phyloP scores from a whole-genome alignment of 2,113 vertebrate genomes.

The Zosterops hypoxanthus region DNA sequence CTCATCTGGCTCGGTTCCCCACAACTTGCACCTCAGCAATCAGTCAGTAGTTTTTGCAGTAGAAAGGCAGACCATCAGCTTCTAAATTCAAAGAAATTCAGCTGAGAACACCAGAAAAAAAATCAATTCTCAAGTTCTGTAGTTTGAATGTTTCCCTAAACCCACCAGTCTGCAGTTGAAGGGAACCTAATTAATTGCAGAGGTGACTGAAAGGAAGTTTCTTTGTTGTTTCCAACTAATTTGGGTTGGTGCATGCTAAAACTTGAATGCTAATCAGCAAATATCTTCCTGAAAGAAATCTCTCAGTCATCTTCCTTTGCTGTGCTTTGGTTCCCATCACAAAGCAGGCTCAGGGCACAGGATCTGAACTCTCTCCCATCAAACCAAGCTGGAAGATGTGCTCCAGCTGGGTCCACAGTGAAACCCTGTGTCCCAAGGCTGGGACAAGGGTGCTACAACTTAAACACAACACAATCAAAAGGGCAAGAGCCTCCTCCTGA shows the following conservation, averaged over 20 bases:
- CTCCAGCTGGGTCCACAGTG: neutral
- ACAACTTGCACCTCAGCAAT: slow-evolving; percentile 29
- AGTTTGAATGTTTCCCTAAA: slow-evolving; percentile 29
- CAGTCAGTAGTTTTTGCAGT: slow-evolving; percentile 57
- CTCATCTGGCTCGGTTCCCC: neutral
- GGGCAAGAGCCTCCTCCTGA: neutral
- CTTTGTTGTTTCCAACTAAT: neutral
- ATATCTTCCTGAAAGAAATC: neutral
- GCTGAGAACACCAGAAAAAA: neutral
- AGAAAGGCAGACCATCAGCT: slow-evolving; percentile 27
- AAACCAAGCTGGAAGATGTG: neutral
- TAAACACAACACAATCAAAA: neutral
- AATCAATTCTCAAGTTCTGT: neutral
- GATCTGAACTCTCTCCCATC: neutral
- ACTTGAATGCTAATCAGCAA: neutral
- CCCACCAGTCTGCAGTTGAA: neutral
- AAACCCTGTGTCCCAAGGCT: neutral
- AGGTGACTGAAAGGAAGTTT: neutral
- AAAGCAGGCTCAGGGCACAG: neutral
- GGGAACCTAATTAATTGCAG: neutral
- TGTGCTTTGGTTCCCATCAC: neutral
- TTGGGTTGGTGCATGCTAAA: neutral
- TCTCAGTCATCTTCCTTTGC: neutral
- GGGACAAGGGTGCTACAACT: neutral
- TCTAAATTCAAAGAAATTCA: neutral